Evolutionary conservation across 2,113 vertebrate genomes (phyloP).

Genomic region (Pseudorhombus dupliciocellatus): DNA sequence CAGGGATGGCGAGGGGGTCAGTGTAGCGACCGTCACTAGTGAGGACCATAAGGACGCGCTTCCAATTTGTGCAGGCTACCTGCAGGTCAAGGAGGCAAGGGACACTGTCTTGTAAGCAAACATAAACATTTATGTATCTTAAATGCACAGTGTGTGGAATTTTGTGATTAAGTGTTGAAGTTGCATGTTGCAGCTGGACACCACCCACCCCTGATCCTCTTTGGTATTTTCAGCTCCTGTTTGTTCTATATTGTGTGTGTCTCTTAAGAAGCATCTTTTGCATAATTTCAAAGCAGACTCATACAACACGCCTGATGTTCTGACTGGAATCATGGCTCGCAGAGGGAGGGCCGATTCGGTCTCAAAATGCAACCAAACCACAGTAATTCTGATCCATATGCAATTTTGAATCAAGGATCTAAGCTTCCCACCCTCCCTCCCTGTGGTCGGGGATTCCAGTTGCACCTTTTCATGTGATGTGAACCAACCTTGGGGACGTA

Average conservation of each 20-base stretch:
- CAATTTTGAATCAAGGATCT: neutral
- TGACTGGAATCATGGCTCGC: neutral
- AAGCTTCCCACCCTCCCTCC: too few species aligned
- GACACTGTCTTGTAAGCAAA: neutral
- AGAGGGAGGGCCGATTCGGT: neutral
- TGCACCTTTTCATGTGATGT: neutral
- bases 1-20: conserved; percentile 88
- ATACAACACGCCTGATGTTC: neutral
- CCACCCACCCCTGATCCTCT: too few species aligned
- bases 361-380: neutral
- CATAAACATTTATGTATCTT: neutral
- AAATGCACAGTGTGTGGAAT: too few species aligned
- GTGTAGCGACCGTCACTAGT: conserved; percentile 83
- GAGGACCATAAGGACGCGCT: conserved; percentile 93
- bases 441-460: conserved; percentile 8
- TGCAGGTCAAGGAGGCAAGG: conserved; percentile 14
- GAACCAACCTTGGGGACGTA: conserved; percentile 91
- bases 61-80: conserved; percentile 98
- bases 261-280: neutral
- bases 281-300: neutral
- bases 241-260: neutral
- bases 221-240: neutral
- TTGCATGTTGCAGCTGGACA: too few species aligned
- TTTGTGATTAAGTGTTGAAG: too few species aligned
- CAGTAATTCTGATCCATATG: neutral